A percentile compares a stretch with the other conserved stretches of the same genome.
phyloP scores from a whole-genome alignment of 2,113 vertebrate genomes.

The Hippocampus comes region DNA sequence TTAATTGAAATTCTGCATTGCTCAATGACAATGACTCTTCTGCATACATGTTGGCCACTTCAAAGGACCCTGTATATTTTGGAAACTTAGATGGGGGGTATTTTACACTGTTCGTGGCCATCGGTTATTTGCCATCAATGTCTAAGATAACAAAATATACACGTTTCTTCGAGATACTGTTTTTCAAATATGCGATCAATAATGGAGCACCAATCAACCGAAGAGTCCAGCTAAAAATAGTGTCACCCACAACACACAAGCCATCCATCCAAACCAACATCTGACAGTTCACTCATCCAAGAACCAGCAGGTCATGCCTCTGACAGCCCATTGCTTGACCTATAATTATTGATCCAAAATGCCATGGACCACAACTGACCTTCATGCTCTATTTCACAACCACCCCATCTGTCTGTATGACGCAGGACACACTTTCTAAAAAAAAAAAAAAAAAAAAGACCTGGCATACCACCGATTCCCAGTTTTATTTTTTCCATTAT shows the following conservation, averaged over 20 bases:
- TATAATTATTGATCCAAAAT: slow-evolving; percentile 24
- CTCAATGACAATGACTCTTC: not conserved
- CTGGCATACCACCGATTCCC: slow-evolving; percentile 6
- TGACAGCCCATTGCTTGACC: slow-evolving; percentile 1
- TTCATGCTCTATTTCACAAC: slow-evolving; percentile 34
- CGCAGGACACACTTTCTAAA: slow-evolving; percentile 9
- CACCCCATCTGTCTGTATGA: slow-evolving; percentile 6
- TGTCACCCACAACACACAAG: not conserved
- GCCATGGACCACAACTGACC: slow-evolving; percentile 9
- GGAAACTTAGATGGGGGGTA: not conserved
- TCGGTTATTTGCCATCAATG: not conserved
- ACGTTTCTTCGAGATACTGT: not conserved
- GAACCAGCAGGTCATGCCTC: not conserved
- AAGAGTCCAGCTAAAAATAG: not conserved
- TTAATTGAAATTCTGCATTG: not conserved
- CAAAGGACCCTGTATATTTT: not conserved
- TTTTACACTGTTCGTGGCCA: not conserved
- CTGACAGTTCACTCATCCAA: not conserved
- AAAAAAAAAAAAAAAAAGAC: not conserved
- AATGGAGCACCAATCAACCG: not conserved
- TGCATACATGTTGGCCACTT: not conserved
- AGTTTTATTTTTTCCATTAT: slow-evolving; percentile 5
- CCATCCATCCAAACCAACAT: not conserved
- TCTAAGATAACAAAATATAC: not conserved
- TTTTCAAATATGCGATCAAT: not conserved